Conservation (phyloP, 2,113 vertebrate species). For the Leucosticte australis region DNA sequence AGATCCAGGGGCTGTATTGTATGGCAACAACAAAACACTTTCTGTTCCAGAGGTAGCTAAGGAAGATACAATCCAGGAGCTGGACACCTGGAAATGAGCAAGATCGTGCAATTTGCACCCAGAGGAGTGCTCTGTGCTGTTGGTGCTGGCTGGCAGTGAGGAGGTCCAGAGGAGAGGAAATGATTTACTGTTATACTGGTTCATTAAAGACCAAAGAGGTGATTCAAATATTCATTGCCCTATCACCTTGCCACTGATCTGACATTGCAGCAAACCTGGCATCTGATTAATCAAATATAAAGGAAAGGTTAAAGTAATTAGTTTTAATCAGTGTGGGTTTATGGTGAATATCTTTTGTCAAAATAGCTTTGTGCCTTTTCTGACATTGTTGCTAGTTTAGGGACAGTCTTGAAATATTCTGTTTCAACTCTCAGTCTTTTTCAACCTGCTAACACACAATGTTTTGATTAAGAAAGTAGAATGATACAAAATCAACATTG, state of each 20-base stretch:
- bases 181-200: background rate
- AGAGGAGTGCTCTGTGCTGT: background rate
- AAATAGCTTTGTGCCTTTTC: background rate
- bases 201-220: background rate
- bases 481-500: background rate
- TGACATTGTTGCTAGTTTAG: background rate
- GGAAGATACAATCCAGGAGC: background rate
- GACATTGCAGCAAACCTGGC: background rate
- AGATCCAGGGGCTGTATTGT: background rate
- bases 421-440: background rate
- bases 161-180: background rate
- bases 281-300: conserved; percentile 1
- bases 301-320: conserved; percentile 1
- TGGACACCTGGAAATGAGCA: background rate
- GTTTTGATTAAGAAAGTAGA: background rate
- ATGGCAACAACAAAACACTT: background rate
- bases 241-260: background rate
- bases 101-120: background rate
- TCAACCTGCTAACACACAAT: background rate
- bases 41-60: background rate
- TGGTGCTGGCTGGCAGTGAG: background rate
- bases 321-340: background rate
- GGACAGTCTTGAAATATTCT: background rate
- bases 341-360: background rate
- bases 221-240: background rate